phyloP scores from a whole-genome alignment of 2,797 vertebrate genomes.

The Aplochiton taeniatus region DNA sequence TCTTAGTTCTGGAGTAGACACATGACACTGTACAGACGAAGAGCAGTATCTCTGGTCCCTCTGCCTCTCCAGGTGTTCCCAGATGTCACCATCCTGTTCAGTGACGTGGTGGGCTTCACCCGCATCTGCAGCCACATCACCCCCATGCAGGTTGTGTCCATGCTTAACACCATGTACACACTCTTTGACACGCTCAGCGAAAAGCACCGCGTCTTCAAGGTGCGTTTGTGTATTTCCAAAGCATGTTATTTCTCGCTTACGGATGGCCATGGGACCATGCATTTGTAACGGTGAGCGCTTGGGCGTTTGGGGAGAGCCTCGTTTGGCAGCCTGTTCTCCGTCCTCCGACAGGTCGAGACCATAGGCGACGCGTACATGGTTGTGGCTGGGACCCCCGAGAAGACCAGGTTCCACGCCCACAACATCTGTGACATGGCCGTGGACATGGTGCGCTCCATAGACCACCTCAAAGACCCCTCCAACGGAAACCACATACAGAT shows the following conservation, averaged over 20 bases:
- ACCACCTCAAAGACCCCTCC: conserved; percentile 78
- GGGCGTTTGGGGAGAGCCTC: background rate
- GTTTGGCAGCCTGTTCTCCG: background rate
- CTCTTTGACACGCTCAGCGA: conserved; percentile 80
- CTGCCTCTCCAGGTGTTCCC: conserved; percentile 68
- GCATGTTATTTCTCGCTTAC: background rate
- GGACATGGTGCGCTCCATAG: conserved; percentile 78
- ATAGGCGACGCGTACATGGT: conserved; percentile 80
- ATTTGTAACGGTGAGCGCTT: background rate
- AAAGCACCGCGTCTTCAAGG: conserved; percentile 79
- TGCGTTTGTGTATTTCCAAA: conserved; percentile 21
- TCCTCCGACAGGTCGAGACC: conserved; percentile 70
- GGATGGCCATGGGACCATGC: background rate
- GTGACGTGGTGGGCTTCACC: conserved; percentile 78
- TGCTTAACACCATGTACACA: conserved; percentile 80
- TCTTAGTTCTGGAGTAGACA: no score
- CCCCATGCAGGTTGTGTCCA: conserved; percentile 77
- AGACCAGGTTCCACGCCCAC: conserved; percentile 78
- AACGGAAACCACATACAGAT: conserved; percentile 80
- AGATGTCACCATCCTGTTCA: conserved; percentile 79
- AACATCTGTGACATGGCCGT: conserved; percentile 82
- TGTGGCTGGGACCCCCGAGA: conserved; percentile 76
- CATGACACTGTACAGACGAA: no score
- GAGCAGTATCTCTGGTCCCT: background rate
- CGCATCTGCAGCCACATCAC: conserved; percentile 80